These are phyloP conservation scores for Gonioctena quinquepunctata DNA, from an alignment of 1,140 invertebrate species.

Conservation along the genomic window DNA sequence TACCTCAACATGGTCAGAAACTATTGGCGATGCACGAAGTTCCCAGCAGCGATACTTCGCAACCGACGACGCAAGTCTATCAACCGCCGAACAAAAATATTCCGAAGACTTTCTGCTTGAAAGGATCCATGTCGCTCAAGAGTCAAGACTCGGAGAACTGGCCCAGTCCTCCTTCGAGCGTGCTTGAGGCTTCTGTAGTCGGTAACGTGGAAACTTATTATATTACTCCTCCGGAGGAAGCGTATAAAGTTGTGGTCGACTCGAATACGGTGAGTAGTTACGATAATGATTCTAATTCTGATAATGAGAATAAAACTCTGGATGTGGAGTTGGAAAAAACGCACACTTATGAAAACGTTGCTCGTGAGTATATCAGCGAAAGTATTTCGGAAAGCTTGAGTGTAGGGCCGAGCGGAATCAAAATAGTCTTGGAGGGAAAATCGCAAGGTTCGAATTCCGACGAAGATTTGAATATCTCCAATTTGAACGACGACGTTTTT, in stretches of 20 bases:
- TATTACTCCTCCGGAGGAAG: conserved; percentile 70
- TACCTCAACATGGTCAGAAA: conserved; percentile 56
- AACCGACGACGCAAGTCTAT: conserved; percentile 54
- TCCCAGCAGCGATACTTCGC: conserved; percentile 52
- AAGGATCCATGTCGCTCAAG: conserved; percentile 53
- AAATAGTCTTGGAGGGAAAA: conserved; percentile 57
- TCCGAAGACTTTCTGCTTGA: conserved; percentile 51
- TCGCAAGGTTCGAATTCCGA: conserved; percentile 65
- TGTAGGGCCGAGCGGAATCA: conserved; percentile 49
- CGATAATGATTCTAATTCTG: conserved; percentile 55
- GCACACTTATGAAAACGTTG: conserved; percentile 53
- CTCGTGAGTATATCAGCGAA: conserved; percentile 46
- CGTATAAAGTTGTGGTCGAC: conserved; percentile 69
- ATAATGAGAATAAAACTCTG: conserved; percentile 63
- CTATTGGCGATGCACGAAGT: conserved; percentile 51
- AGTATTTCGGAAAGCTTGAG: conserved; percentile 49
- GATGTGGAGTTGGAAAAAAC: conserved; percentile 52
- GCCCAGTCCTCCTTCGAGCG: conserved; percentile 76
- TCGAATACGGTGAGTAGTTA: conserved; percentile 49
- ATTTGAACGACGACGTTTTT: conserved; percentile 68
- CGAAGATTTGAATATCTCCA: conserved; percentile 62
- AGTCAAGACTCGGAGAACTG: conserved; percentile 72
- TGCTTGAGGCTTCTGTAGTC: conserved; percentile 65
- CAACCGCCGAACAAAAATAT: conserved; percentile 49
- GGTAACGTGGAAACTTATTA: conserved; percentile 85